Evolutionary conservation across 1,140 invertebrate genomes (phyloP), one percentile per base, ranked within the genome.

Genomic region (Psilanteris sp.): DNA sequence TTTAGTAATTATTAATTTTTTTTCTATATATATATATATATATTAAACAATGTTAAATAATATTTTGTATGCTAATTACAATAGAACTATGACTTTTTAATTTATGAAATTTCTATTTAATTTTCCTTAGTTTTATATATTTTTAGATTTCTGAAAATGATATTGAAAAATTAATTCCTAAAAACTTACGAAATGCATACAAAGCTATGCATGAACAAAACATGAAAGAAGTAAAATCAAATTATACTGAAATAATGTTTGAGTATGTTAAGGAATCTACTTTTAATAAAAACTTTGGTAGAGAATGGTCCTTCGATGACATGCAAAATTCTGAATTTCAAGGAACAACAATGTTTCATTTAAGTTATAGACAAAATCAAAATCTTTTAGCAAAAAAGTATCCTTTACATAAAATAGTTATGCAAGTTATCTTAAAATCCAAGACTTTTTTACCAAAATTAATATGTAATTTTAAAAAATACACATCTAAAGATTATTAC

Each of bases 331-430:
- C 44, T 20, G 84, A 89, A 4, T 92, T 90, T 55, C 91, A 85
- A 2, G 93, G 92, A 3, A 83, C 89, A 57, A 93, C 92, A 0
- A 66, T 88, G n/a, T 87, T 90, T 72, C 91, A 91, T 66, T 62
- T 86, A 0, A 88, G 87, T 54, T 93, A 90, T 86, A 37, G 92
- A 5, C 87, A 83, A 57, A 91, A 89, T 82, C 89, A 90, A 14
- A 89, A 89, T 6, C 87, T 87, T 59, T 76, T 94, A 0, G 81
- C 87, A 62, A 87, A 87, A 26, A 90, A 84, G 55, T 88, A 90
- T 8, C 84, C 92, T 6, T 81, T 92, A n/a, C 91, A 93, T 78
- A 90, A 90, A 9, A 89, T 93, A 34, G 89, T 93, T 59, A 88
- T 90, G 37, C 88, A 89, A 18, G 88, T 94, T 2, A 78, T 93